Percentiles rank a stretch among this genome's conserved stretches.
phyloP scores from a whole-genome alignment of 2,113 vertebrate species.

The Danionella cerebrum region DNA sequence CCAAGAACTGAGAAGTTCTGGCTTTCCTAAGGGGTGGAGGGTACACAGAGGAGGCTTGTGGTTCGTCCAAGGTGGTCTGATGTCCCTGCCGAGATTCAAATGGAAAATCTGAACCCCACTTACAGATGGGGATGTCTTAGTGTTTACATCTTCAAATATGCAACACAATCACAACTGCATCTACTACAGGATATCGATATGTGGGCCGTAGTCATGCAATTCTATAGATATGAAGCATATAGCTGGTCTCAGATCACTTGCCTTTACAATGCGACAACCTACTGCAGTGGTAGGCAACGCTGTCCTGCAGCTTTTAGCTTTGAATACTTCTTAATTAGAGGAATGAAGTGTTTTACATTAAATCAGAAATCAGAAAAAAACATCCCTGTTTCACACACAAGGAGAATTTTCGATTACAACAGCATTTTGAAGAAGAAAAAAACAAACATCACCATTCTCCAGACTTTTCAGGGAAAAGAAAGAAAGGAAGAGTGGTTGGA shows the following conservation, averaged over 20 bases:
- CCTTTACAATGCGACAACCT: no score
- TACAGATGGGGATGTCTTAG: slow-evolving; percentile 1
- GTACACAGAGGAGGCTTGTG: slow-evolving; percentile 24
- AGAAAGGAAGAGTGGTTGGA: background rate
- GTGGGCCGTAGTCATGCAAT: no score
- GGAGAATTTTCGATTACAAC: slow-evolving; percentile 30
- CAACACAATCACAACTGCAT: background rate
- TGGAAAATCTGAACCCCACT: slow-evolving; percentile 42
- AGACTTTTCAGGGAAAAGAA: background rate
- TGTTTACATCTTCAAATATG: background rate
- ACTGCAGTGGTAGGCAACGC: no score
- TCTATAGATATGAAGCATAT: no score
- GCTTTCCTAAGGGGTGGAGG: slow-evolving; percentile 32
- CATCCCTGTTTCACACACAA: slow-evolving; percentile 8
- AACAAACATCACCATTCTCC: slow-evolving; percentile 30
- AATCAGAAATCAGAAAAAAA: slow-evolving; percentile 27
- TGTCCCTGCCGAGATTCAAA: slow-evolving; percentile 26
- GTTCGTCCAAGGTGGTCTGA: slow-evolving; percentile 40
- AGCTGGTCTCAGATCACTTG: no score
- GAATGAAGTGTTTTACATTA: no score
- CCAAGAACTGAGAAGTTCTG: slow-evolving; percentile 34
- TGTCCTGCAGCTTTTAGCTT: no score
- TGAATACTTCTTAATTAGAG: no score
- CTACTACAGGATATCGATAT: no score
- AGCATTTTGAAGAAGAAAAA: slow-evolving; percentile 17